Percentiles rank a stretch among this genome's conserved stretches.
Conservation (phyloP, 2,113 vertebrate genomes). For the Laticauda colubrina region DNA sequence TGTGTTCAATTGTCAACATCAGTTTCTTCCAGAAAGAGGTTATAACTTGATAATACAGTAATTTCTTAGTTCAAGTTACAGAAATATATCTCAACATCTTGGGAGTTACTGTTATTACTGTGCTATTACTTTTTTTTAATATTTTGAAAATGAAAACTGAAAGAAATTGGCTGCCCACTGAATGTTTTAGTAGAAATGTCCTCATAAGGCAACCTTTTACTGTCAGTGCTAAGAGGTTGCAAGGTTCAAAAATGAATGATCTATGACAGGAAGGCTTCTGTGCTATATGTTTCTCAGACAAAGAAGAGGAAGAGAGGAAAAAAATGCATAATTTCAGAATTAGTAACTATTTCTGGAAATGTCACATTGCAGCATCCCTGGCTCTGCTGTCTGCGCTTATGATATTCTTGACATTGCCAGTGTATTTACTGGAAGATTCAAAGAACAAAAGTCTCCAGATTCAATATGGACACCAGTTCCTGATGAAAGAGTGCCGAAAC, state of each 20-base stretch:
- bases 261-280: slow-evolving; percentile 51
- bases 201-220: slow-evolving; percentile 42
- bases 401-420: slow-evolving; percentile 94
- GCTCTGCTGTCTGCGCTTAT: slow-evolving; percentile 96
- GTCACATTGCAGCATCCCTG: slow-evolving; percentile 86
- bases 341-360: slow-evolving; percentile 66
- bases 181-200: slow-evolving; percentile 29
- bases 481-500: slow-evolving; percentile 92
- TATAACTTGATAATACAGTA: slow-evolving; percentile 30
- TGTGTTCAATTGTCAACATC: slow-evolving; percentile 25
- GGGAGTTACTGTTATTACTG: slow-evolving; percentile 35
- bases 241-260: slow-evolving; percentile 43
- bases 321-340: slow-evolving; percentile 30
- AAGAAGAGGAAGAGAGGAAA: slow-evolving; percentile 12
- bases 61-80: not conserved
- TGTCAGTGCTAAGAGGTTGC: slow-evolving; percentile 36
- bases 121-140: slow-evolving; percentile 32
- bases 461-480: slow-evolving; percentile 97
- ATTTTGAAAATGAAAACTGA: slow-evolving; percentile 38
- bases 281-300: slow-evolving; percentile 43
- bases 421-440: slow-evolving; percentile 95
- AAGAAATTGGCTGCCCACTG: slow-evolving; percentile 37
- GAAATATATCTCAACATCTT: not conserved
- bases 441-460: slow-evolving; percentile 96
- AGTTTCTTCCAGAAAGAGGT: slow-evolving; percentile 17